A percentile compares a stretch with the other conserved stretches of the same genome.
Evolutionary conservation across 2,113 vertebrate genomes (phyloP).

Genomic region (Etheostoma cragini): DNA sequence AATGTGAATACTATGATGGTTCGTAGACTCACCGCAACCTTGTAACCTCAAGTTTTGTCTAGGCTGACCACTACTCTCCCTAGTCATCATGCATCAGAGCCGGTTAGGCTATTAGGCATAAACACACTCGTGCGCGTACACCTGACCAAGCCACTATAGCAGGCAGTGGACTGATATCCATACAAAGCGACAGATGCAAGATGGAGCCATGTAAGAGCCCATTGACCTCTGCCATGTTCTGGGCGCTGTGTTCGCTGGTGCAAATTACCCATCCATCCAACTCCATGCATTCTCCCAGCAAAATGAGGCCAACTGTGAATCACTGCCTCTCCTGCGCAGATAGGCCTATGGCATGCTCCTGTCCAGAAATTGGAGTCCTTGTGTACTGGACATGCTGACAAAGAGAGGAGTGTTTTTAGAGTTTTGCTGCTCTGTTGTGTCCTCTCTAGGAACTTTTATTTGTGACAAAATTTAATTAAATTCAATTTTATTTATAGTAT

Average conservation of each 20-base stretch:
- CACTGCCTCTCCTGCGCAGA: conserved; percentile 35
- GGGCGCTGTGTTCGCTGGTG: conserved; percentile 25
- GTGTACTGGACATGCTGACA: conserved; percentile 23
- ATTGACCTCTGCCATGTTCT: conserved; percentile 67
- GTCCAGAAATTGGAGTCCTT: conserved; percentile 7
- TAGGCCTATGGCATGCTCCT: neutral
- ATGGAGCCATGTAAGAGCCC: conserved; percentile 58
- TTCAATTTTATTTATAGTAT: too few relatives aligned
- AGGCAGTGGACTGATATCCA: conserved; percentile 54
- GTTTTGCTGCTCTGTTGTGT: neutral
- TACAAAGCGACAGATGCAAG: conserved; percentile 66
- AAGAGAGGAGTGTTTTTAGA: neutral
- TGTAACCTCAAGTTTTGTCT: conserved; percentile 40
- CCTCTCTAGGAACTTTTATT: neutral
- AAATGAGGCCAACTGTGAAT: conserved; percentile 35
- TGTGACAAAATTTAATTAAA: too few relatives aligned
- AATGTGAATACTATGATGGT: conserved; percentile 33
- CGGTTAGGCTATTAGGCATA: neutral
- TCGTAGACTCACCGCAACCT: conserved; percentile 33
- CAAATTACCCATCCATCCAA: conserved; percentile 66
- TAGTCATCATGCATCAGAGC: conserved; percentile 50
- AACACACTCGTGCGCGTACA: neutral
- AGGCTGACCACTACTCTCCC: conserved; percentile 17
- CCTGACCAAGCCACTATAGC: conserved; percentile 11
- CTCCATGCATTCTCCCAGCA: conserved; percentile 18